Conservation (phyloP, 2,888 invertebrate genomes). For the Teinopalpus imperialis region DNA sequence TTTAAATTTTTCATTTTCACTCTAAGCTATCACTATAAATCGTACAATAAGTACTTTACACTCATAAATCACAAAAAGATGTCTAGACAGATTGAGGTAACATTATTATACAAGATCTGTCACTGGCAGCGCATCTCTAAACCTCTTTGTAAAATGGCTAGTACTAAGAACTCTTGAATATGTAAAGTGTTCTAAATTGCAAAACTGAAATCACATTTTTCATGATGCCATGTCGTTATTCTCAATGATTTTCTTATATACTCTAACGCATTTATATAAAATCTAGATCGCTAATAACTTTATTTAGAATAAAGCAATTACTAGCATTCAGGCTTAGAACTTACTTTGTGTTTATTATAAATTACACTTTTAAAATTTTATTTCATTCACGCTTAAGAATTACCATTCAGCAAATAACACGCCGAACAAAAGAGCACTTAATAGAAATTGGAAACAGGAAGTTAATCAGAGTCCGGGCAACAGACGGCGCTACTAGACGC, state of each 20-base stretch:
- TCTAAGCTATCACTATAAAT: too few relatives aligned
- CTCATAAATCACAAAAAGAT: constrained; percentile 16
- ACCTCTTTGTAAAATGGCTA: constrained; percentile 18
- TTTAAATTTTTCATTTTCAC: too few relatives aligned
- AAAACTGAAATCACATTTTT: constrained; percentile 16
- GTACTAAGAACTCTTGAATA: constrained; percentile 19
- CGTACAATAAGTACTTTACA: constrained; percentile 13
- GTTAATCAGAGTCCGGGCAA: constrained; percentile 65
- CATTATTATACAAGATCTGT: constrained; percentile 15
- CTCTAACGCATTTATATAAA: too few relatives aligned
- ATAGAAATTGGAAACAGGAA: constrained; percentile 73
- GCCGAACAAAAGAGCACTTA: constrained; percentile 60
- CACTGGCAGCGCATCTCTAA: constrained; percentile 7
- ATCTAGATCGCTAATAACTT: too few relatives aligned
- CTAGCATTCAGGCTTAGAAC: too few relatives aligned
- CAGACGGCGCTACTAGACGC: constrained; percentile 48
- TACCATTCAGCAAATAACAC: constrained; percentile 38
- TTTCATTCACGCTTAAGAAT: constrained; percentile 30
- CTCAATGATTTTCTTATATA: constrained; percentile 3
- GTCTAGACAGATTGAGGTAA: constrained; percentile 24
- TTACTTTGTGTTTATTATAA: too few relatives aligned
- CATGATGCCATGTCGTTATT: constrained; percentile 6
- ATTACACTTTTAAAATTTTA: too few relatives aligned
- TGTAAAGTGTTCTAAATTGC: constrained; percentile 17
- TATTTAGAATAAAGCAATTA: too few relatives aligned